Evolutionary conservation across 2,888 invertebrate species (phyloP).

Genomic region (Protonemura montana): DNA sequence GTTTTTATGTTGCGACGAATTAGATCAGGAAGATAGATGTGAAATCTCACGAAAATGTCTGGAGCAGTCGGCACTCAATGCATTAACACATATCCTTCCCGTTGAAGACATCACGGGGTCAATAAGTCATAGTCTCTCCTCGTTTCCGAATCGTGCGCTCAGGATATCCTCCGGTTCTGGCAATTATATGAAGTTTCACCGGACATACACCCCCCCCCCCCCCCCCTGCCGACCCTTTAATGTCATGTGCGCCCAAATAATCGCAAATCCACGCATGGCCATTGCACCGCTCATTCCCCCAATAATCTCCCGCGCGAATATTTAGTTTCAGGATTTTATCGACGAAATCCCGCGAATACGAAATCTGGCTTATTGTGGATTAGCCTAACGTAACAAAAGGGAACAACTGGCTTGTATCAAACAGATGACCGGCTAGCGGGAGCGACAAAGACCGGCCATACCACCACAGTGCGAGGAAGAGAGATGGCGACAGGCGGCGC

Average conservation of each 20-base stretch:
- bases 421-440: not conserved
- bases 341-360: constrained; percentile 12
- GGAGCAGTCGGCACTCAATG: not conserved
- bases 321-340: not conserved
- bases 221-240: not conserved
- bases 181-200: not conserved
- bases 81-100: not conserved
- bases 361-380: constrained; percentile 7
- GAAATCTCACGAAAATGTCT: not conserved
- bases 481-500: not conserved
- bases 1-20: not conserved
- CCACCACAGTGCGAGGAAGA: not conserved
- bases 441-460: not conserved
- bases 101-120: not conserved
- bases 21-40: not conserved
- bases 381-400: not conserved
- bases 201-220: not conserved
- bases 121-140: not conserved
- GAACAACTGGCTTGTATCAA: not conserved
- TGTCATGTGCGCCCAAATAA: not conserved
- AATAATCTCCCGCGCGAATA: not conserved
- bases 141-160: not conserved
- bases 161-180: not conserved
- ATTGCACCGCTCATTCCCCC: not conserved
- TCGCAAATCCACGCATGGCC: not conserved